These are phyloP conservation scores for Argyrosomus regius DNA, from an alignment of 2,797 vertebrate species.

Conservation along the genomic window DNA sequence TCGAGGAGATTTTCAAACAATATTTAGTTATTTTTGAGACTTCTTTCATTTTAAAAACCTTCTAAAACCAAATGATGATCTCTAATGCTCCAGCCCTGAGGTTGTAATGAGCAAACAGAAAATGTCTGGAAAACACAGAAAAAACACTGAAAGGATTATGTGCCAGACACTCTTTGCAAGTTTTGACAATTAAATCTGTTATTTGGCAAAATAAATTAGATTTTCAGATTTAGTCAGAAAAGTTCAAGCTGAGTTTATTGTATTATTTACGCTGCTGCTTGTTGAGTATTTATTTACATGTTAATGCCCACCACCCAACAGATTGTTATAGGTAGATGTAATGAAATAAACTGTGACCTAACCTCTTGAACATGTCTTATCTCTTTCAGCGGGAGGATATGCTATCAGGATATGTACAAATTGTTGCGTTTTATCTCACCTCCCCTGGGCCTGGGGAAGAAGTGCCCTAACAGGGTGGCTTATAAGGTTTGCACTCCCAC, in stretches of 20 bases:
- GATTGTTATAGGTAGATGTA: neutral
- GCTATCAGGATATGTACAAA: constrained; percentile 99
- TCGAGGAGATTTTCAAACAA: neutral
- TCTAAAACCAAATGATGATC: neutral
- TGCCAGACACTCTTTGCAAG: neutral
- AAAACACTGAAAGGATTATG: neutral
- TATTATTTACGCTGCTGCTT: neutral
- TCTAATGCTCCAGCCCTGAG: neutral
- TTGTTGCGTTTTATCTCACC: constrained; percentile 97
- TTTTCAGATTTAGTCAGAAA: neutral
- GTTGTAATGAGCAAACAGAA: neutral
- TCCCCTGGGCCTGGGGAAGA: constrained; percentile 97
- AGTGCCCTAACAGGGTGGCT: constrained; percentile 97
- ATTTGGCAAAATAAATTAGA: neutral
- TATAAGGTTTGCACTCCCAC: constrained; percentile 95
- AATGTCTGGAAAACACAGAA: neutral
- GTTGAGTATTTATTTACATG: neutral
- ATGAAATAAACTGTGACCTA: constrained; percentile 70
- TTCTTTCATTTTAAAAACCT: neutral
- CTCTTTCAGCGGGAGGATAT: constrained; percentile 94
- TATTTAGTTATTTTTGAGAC: neutral
- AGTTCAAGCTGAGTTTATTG: neutral
- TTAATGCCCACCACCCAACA: neutral
- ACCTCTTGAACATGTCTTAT: constrained; percentile 77
- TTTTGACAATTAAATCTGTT: neutral